phyloP scores from a whole-genome alignment of 2,888 invertebrate genomes.

The Urechis unicinctus region DNA sequence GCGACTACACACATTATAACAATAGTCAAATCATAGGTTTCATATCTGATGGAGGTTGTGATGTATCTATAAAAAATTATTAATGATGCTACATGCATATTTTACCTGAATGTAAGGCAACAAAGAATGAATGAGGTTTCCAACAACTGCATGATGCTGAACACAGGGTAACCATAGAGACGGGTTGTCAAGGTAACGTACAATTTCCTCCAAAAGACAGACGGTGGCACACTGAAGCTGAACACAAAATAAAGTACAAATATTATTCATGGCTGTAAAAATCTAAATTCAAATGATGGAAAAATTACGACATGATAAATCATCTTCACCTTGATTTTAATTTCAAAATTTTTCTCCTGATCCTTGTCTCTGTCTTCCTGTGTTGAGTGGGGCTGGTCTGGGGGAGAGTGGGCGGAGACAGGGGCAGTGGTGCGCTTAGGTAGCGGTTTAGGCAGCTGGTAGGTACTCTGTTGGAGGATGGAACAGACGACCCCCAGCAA shows the following conservation, averaged over 20 bases:
- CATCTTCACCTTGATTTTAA: constrained; percentile 24
- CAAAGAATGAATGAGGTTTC: constrained; percentile 32
- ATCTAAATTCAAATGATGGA: no score
- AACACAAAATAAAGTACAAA: neutral
- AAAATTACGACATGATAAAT: neutral
- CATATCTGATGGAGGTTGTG: neutral
- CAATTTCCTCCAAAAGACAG: constrained; percentile 34
- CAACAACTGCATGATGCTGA: constrained; percentile 18
- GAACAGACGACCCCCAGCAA: constrained; percentile 31
- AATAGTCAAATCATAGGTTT: neutral
- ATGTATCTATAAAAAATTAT: constrained; percentile 1
- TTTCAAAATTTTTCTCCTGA: constrained; percentile 11
- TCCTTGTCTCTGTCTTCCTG: neutral
- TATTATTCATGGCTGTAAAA: neutral
- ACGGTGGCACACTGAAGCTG: constrained; percentile 36
- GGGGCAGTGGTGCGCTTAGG: neutral
- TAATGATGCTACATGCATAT: no score
- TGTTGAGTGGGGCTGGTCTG: neutral
- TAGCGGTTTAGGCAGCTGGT: constrained; percentile 24
- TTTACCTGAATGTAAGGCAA: constrained; percentile 30
- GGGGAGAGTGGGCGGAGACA: no score
- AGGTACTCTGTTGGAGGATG: constrained; percentile 33
- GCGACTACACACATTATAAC: constrained; percentile 23
- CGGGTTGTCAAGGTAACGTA: constrained; percentile 25
- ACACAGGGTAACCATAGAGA: no score